Conservation (phyloP, 2,113 vertebrate genomes). For the Jacana jacana region DNA sequence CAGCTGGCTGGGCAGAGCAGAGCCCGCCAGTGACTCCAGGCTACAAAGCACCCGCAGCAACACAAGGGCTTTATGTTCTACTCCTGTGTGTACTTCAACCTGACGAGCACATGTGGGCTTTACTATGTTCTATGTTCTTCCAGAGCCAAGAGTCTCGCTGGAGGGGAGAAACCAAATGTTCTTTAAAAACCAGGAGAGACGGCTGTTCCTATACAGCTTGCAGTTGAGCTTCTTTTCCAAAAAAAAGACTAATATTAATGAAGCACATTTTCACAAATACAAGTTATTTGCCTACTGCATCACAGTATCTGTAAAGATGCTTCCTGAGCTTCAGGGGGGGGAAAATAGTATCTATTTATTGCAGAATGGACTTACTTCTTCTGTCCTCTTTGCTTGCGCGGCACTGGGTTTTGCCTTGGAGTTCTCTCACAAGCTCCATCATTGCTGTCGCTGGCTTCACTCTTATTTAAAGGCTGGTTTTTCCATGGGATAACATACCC, state of each 20-base stretch:
- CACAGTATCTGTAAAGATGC: background rate
- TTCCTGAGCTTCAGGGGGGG: background rate
- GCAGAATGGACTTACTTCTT: conserved; percentile 78
- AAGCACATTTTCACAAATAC: background rate
- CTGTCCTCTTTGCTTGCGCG: conserved; percentile 75
- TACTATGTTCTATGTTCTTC: background rate
- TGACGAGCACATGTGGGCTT: background rate
- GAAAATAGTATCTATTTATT: rapidly evolving
- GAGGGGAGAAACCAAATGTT: background rate
- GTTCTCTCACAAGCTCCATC: conserved; percentile 76
- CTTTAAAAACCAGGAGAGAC: background rate
- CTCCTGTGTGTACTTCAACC: too few relatives aligned
- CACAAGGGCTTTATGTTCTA: background rate
- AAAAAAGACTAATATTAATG: background rate
- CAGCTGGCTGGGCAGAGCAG: background rate
- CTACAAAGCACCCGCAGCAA: rapidly evolving
- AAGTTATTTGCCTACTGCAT: background rate
- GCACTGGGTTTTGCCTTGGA: conserved; percentile 68
- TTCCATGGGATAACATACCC: conserved; percentile 81
- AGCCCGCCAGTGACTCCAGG: background rate
- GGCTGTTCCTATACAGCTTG: background rate
- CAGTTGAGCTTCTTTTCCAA: rapidly evolving
- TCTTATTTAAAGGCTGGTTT: conserved; percentile 82
- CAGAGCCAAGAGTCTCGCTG: background rate
- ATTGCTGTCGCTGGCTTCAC: conserved; percentile 78